Evolutionary conservation across 1,140 invertebrate species (phyloP).

Genomic region (Drosophila takahashii): DNA sequence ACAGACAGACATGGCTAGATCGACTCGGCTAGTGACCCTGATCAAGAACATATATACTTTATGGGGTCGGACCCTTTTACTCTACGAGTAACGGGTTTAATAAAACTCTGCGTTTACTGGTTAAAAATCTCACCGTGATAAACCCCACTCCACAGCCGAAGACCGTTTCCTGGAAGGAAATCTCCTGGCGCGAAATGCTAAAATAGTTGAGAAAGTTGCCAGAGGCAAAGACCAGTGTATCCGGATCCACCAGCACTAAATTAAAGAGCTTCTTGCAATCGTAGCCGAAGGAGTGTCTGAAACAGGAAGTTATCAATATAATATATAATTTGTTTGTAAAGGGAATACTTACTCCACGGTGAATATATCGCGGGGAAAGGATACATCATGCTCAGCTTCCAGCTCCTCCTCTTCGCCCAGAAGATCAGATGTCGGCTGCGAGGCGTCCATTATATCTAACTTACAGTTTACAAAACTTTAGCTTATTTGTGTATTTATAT

Average conservation of each 20-base stretch:
- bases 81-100: too few relatives aligned
- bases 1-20: too few relatives aligned
- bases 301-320: background rate
- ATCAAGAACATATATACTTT: too few relatives aligned
- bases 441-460: constrained; percentile 43
- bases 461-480: constrained; percentile 17
- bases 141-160: constrained; percentile 92
- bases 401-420: constrained; percentile 56
- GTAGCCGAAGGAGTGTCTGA: constrained; percentile 94
- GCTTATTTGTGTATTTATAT: constrained; percentile 22
- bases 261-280: constrained; percentile 93
- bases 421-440: constrained; percentile 15
- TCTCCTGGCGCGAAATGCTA: constrained; percentile 87
- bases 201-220: constrained; percentile 93
- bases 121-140: constrained; percentile 87
- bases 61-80: too few relatives aligned
- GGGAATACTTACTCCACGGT: constrained; percentile 49
- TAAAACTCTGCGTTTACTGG: background rate
- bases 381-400: constrained; percentile 22
- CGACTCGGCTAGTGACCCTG: too few relatives aligned
- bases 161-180: constrained; percentile 89
- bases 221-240: constrained; percentile 91
- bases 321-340: background rate
- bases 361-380: constrained; percentile 61
- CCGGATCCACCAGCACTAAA: constrained; percentile 89